Evolutionary conservation across 2,113 vertebrate genomes (phyloP).

Genomic region (Sturnus vulgaris): DNA sequence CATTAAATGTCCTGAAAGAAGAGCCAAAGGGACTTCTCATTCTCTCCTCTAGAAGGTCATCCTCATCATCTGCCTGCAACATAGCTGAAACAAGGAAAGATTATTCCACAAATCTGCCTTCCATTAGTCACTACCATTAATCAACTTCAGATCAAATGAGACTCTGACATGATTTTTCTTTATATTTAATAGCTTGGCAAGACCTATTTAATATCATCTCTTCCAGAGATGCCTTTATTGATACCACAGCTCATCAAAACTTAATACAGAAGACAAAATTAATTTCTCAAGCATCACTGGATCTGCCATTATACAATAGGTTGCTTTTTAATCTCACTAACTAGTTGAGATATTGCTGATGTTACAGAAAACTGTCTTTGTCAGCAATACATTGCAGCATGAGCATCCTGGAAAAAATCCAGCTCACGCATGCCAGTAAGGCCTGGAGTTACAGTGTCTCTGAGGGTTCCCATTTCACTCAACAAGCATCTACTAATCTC

Average conservation of each 20-base stretch:
- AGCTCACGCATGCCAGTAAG: neutral
- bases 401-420: neutral
- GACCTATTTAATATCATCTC: neutral
- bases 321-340: slow-evolving; percentile 8
- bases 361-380: neutral
- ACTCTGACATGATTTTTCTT: neutral
- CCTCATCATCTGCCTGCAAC: slow-evolving; percentile 97
- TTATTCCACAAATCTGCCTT: neutral
- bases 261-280: neutral
- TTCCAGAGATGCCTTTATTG: neutral
- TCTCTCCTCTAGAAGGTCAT: slow-evolving; percentile 95
- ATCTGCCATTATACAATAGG: neutral
- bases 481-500: neutral
- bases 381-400: neutral
- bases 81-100: slow-evolving; percentile 79
- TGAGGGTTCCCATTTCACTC: neutral
- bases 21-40: slow-evolving; percentile 99
- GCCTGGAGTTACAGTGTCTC: neutral
- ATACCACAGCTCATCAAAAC: neutral
- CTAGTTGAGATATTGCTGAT: neutral
- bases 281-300: neutral
- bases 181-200: neutral
- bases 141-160: neutral
- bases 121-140: neutral
- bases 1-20: slow-evolving; percentile 97